Conservation (phyloP, 2,888 invertebrate genomes). For the Pseudoips prasinana region DNA sequence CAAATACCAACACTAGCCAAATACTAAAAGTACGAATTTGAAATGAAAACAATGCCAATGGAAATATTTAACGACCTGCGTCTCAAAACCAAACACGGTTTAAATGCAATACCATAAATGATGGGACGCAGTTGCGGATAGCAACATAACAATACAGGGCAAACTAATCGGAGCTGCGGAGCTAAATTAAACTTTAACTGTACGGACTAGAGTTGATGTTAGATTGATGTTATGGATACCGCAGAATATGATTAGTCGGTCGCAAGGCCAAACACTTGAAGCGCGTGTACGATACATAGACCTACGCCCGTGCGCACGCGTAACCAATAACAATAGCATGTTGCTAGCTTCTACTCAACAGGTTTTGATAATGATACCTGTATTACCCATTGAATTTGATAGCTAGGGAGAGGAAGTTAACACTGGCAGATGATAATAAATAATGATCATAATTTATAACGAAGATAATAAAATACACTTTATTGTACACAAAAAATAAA, state of each 20-base stretch:
- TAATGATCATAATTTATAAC: no score
- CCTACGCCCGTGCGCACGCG: no score
- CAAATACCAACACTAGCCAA: conserved; percentile 43
- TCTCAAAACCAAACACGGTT: conserved; percentile 27
- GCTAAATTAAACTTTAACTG: conserved; percentile 11
- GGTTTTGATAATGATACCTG: no score
- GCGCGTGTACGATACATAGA: conserved; percentile 11
- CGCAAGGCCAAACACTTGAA: conserved; percentile 50
- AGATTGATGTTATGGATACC: conserved; percentile 10
- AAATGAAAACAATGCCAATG: conserved; percentile 23
- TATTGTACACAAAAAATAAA: no score
- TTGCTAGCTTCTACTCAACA: no score
- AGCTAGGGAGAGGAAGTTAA: no score
- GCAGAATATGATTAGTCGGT: conserved; percentile 43
- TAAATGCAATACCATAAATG: conserved; percentile 25
- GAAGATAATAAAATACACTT: no score
- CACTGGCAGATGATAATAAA: no score
- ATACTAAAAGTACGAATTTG: conserved; percentile 31
- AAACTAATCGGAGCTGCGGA: conserved; percentile 14
- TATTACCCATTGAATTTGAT: no score
- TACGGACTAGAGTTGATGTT: conserved; percentile 15
- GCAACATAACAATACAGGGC: conserved; percentile 21
- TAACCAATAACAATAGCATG: no score
- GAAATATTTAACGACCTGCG: conserved; percentile 28
- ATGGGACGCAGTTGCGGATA: conserved; percentile 14